Evolutionary conservation across 1,140 invertebrate species (phyloP).

Genomic region (Grapholita molesta): DNA sequence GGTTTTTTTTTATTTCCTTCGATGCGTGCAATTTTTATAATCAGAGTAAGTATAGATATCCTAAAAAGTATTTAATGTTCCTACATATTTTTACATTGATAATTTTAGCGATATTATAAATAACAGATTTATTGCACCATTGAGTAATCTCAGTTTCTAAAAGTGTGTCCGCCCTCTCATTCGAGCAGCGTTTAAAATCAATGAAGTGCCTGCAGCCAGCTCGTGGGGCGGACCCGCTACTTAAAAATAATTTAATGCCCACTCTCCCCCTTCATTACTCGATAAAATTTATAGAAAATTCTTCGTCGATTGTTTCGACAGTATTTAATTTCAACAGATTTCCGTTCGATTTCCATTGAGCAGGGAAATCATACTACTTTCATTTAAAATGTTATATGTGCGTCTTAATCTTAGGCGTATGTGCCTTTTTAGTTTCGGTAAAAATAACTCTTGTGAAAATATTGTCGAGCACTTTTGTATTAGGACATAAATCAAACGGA

Average conservation of each 20-base stretch:
- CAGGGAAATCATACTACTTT: neutral
- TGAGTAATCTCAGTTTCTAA: neutral
- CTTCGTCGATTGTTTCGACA: slow-evolving; percentile 32
- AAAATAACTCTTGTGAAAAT: neutral
- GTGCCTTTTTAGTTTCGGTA: neutral
- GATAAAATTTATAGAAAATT: slow-evolving; percentile 41
- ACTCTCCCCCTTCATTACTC: slow-evolving; percentile 34
- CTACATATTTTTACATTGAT: too few relatives aligned
- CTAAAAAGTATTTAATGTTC: too few relatives aligned
- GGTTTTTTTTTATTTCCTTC: too few relatives aligned
- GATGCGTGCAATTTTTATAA: too few relatives aligned
- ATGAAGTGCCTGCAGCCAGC: slow-evolving; percentile 25
- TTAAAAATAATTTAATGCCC: slow-evolving; percentile 52
- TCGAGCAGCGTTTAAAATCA: slow-evolving; percentile 35
- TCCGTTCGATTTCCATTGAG: neutral
- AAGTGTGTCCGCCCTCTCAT: neutral
- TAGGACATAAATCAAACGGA: slow-evolving; percentile 1
- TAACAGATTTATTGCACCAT: neutral
- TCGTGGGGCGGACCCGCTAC: slow-evolving; percentile 31
- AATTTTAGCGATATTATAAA: neutral
- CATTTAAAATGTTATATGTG: neutral
- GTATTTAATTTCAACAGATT: slow-evolving; percentile 19
- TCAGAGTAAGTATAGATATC: too few relatives aligned
- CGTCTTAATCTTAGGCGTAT: neutral
- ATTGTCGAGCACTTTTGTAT: neutral